Evolutionary conservation across 2,888 invertebrate genomes (phyloP).

Genomic region (Branchellion lobata): DNA sequence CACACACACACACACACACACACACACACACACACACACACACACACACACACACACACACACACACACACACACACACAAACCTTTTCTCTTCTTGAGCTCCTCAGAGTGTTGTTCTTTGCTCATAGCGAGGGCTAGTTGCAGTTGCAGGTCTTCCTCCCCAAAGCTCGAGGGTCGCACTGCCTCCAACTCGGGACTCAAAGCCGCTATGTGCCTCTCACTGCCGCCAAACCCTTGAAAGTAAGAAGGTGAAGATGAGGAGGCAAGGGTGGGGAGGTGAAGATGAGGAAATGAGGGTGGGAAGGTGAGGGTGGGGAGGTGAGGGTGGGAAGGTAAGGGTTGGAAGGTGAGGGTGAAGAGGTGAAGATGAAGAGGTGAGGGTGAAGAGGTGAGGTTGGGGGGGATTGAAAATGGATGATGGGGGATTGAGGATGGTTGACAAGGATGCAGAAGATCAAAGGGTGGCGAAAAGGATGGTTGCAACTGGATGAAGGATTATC

Average conservation of each 20-base stretch:
- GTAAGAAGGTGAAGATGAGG: neutral
- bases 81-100: slow-evolving; percentile 78
- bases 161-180: slow-evolving; percentile 91
- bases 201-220: neutral
- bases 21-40: slow-evolving; percentile 1
- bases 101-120: slow-evolving; percentile 97
- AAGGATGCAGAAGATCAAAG: no score
- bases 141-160: slow-evolving; percentile 95
- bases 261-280: neutral
- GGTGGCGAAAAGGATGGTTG: no score
- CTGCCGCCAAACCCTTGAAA: neutral
- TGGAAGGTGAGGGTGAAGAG: neutral
- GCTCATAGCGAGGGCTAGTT: slow-evolving; percentile 95
- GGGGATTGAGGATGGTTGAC: no score
- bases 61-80: neutral
- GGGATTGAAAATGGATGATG: no score
- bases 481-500: no score
- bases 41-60: slow-evolving; percentile 1
- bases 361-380: no score
- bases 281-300: neutral
- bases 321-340: neutral
- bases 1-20: slow-evolving; percentile 1
- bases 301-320: neutral
- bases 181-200: slow-evolving; percentile 68
- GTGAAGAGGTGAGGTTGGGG: neutral